Base-by-base conservation (phyloP, 2,113 vertebrate genomes). In the Catagonus wagneri region DNA sequence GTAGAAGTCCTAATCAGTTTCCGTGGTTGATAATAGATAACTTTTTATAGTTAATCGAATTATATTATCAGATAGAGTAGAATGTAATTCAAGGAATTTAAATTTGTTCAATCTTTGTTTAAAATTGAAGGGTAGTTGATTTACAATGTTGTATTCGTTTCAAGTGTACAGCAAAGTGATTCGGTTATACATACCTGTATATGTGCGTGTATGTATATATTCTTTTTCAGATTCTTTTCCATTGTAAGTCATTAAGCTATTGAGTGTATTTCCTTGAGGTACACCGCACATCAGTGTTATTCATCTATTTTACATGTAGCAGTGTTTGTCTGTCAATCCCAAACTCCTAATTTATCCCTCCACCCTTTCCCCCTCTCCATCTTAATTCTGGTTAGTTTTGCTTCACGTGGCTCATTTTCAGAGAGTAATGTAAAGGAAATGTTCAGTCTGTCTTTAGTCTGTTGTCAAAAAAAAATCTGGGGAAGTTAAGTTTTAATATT, bases 401-500 rank as follows among this genome's bases (percentile, higher is more conserved):
- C 72, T 92, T 91, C 58, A 76, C 32, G 14, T 10, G 22, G 9
- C 4, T 27, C 58, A 68, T 87, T 78, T 89, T 76, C 85, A 93
- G 93, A 96, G 92, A 93, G 19, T 36, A 95, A 93, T 44, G 2
- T 79, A 96, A 95, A 96, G 71, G 71, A 94, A 92, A 69, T 29
- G 75, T 78, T 93, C 39, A 89, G 34, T 60, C 78, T 91, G 79
- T 88, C 74, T 88, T 83, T 85, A 25, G 32, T 79, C 25, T 66
- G 2, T 93, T 90, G 68, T 83, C 52, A 72, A 80, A 97, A 93
- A 93, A 90, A 76, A 58, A 50, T 79, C 54, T 65, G 65, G 54
- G 32, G 36, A 79, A 68, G 34, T 90, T 93, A 86, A n/a, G 8
- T 90, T 94, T 94, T 83, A 97, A 79, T 75, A 81, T 68, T 72